Base-by-base conservation (phyloP, 1,140 invertebrate genomes). In the Dendroctonus valens region DNA sequence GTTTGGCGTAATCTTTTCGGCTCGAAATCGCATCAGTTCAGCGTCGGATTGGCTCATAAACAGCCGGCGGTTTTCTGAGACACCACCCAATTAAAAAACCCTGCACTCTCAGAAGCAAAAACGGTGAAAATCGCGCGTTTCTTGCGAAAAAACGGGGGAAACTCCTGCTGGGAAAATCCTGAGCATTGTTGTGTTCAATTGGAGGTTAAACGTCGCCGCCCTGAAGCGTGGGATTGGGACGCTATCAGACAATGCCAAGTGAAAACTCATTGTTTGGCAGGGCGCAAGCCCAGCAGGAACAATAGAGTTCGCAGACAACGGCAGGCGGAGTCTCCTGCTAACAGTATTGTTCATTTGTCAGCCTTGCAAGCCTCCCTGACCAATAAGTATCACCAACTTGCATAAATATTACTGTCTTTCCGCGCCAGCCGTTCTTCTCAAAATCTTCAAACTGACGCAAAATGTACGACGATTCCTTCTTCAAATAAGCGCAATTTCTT, bases 341-440 rank as follows among this genome's bases (percentile, higher is more conserved):
- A 72, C 73, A 68, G 74, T 76, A 76, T 76, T 76, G 74, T 76
- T 76, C 74, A 74, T 74, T 74, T 74, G 74, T 72, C 73, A 66
- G 72, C 39, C 65, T 63, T 69, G 66, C 69, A 72, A 70, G 70
- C 63, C 72, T 70, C 69, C 63, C 49, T 67, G 69, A 69, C 71
- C 71, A 71, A 73, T 73, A 72, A 68, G 39, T 65, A 65, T 65
- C 55, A 65, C 55, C 49, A 65, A 63, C 60, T 63, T 63, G 60
- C 41, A 46, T 63, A 63, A 63, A 63, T 54, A 44, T 63, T 53
- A 6, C 54, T 14, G n/a, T 63, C 26, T 26, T 26, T 26, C 26
- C 1, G 26, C 26, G 26, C 26, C 26, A 26, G 26, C 26, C 26
- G 26, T 3, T 26, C 26, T 26, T 26, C 26, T 26, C 1, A 26